phyloP scores from a whole-genome alignment of 2,888 invertebrate genomes.

The Nomada lathburiana region DNA sequence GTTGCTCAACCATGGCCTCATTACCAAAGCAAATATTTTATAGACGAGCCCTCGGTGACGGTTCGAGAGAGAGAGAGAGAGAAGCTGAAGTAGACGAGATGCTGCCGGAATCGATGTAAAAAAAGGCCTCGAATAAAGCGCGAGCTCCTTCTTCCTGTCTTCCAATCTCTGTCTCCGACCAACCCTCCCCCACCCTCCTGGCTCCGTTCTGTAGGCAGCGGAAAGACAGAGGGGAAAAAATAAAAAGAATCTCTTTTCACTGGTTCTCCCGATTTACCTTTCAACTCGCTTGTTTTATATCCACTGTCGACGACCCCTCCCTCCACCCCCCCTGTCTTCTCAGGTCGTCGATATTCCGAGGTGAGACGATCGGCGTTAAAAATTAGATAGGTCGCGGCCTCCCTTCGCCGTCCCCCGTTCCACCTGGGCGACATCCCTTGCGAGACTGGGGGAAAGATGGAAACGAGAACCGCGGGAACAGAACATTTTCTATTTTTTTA shows the following conservation, averaged over 20 bases:
- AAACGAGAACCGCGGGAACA: slow-evolving; percentile 26
- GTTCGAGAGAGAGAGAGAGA: slow-evolving; percentile 61
- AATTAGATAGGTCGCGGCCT: slow-evolving; percentile 72
- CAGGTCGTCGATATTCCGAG: slow-evolving; percentile 69
- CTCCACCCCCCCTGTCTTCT: slow-evolving; percentile 45
- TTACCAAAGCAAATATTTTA: slow-evolving; percentile 84
- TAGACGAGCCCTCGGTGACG: slow-evolving; percentile 77
- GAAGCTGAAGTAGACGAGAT: slow-evolving; percentile 58
- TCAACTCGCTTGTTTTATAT: slow-evolving; percentile 80
- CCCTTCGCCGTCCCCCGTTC: slow-evolving; percentile 25
- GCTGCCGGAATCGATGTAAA: slow-evolving; percentile 69
- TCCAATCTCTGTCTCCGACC: slow-evolving; percentile 67
- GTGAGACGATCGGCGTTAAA: slow-evolving; percentile 74
- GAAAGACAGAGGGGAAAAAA: slow-evolving; percentile 48
- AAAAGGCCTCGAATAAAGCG: slow-evolving; percentile 74
- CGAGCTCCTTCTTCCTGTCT: slow-evolving; percentile 77
- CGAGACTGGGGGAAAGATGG: slow-evolving; percentile 17
- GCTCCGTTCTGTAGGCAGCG: slow-evolving; percentile 22
- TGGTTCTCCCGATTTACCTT: slow-evolving; percentile 79
- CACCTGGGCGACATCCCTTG: slow-evolving; percentile 10
- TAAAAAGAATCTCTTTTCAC: slow-evolving; percentile 78
- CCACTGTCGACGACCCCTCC: slow-evolving; percentile 62
- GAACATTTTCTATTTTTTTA: slow-evolving; percentile 22
- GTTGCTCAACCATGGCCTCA: slow-evolving; percentile 81
- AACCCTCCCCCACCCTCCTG: slow-evolving; percentile 10